Percentiles rank a stretch among this genome's conserved stretches.
phyloP scores from a whole-genome alignment of 1,140 invertebrate genomes.

The Scaptomyza graminum region DNA sequence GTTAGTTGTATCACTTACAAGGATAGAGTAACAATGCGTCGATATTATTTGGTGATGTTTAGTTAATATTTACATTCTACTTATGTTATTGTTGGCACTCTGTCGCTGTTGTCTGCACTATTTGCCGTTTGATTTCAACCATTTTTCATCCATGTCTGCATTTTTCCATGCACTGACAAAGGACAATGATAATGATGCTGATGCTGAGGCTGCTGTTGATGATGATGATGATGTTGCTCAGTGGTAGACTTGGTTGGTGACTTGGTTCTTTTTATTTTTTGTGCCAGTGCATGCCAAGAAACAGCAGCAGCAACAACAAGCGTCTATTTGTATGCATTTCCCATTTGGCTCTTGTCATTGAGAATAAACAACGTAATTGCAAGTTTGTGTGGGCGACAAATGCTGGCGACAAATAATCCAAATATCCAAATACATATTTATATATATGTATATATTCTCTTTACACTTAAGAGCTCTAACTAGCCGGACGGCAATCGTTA shows the following conservation, averaged over 20 bases:
- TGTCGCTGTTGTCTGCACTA: constrained; percentile 57
- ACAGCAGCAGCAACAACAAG: not conserved
- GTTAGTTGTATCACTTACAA: not conserved
- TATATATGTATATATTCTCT: constrained; percentile 18
- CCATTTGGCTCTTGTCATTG: constrained; percentile 68
- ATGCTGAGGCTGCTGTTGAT: constrained; percentile 11
- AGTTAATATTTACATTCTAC: constrained; percentile 45
- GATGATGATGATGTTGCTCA: constrained; percentile 53
- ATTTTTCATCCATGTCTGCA: constrained; percentile 70
- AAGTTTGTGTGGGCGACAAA: constrained; percentile 77
- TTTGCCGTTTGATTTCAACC: constrained; percentile 74
- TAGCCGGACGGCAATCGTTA: constrained; percentile 57
- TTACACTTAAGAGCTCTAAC: constrained; percentile 27
- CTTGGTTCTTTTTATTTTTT: constrained; percentile 26
- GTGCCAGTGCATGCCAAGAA: constrained; percentile 30
- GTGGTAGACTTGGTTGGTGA: constrained; percentile 19
- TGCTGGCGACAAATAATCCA: constrained; percentile 75
- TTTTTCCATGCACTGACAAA: constrained; percentile 77
- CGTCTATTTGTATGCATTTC: constrained; percentile 50
- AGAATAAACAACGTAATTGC: constrained; percentile 81
- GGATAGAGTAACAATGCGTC: constrained; percentile 42
- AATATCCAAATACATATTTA: constrained; percentile 18
- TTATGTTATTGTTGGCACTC: constrained; percentile 61
- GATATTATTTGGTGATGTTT: not conserved
- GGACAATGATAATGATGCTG: constrained; percentile 29